Percentiles rank a stretch among this genome's conserved stretches.
These are phyloP conservation scores for Zelostemma sp. DNA, from an alignment of 1,140 invertebrate genomes.

Conservation along the genomic window DNA sequence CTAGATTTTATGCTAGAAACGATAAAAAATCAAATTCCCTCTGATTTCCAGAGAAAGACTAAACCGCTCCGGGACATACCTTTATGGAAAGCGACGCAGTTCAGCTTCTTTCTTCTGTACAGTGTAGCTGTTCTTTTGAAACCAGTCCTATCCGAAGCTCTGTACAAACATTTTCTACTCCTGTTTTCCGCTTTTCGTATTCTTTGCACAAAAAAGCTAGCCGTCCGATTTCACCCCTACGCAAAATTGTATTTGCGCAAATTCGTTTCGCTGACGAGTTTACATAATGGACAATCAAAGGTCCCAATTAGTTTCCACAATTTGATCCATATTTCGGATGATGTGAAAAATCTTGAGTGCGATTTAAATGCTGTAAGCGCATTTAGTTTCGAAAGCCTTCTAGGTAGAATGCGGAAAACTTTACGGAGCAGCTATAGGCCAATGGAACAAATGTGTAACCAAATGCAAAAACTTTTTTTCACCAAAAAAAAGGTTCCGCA, in stretches of 20 bases:
- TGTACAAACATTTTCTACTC: too few species aligned
- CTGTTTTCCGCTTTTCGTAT: too few species aligned
- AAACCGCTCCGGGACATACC: too few species aligned
- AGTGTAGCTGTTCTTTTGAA: background rate
- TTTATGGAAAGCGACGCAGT: background rate
- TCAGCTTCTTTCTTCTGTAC: too few species aligned
- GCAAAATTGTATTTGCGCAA: conserved; percentile 17
- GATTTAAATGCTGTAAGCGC: conserved; percentile 15
- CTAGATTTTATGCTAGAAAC: conserved; percentile 5
- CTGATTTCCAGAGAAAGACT: too few species aligned
- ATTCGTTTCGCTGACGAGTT: conserved; percentile 5
- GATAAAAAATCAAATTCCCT: background rate
- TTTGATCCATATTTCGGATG: conserved; percentile 13
- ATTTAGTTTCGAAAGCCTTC: conserved; percentile 28
- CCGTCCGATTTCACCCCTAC: too few species aligned
- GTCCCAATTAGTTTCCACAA: conserved; percentile 16
- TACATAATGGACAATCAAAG: conserved; percentile 10
- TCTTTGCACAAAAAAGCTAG: too few species aligned
- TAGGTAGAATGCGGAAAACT: conserved; percentile 20
- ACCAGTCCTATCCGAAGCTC: too few species aligned
- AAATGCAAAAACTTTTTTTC: too few species aligned
- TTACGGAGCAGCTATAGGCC: conserved; percentile 22
- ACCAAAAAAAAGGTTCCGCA: too few species aligned
- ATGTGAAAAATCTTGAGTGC: conserved; percentile 13
- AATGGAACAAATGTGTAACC: background rate